Evolutionary conservation across 2,888 invertebrate species (phyloP).

Genomic region (Odontocolon sp.): DNA sequence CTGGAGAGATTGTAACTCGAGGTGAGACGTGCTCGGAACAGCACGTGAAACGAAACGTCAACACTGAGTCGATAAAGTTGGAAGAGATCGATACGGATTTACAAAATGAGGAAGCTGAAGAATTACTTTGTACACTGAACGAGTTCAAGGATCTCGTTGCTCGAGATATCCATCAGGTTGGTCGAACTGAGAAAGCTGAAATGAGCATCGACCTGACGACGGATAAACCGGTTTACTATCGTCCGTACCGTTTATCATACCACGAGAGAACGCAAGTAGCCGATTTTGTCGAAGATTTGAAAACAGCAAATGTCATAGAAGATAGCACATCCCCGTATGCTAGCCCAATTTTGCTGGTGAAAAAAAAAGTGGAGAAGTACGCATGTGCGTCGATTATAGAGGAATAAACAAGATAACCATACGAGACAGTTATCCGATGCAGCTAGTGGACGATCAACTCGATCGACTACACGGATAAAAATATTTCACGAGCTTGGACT

Average conservation of each 20-base stretch:
- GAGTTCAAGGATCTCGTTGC: conserved; percentile 26
- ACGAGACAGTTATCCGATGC: conserved; percentile 72
- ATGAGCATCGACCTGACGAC: conserved; percentile 64
- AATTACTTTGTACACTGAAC: conserved; percentile 26
- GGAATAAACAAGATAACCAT: conserved; percentile 69
- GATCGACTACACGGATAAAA: conserved; percentile 67
- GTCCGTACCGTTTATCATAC: conserved; percentile 66
- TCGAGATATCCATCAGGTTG: conserved; percentile 46
- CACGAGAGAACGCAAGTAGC: conserved; percentile 60
- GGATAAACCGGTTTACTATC: conserved; percentile 61
- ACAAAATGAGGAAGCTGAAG: neutral
- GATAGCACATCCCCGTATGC: conserved; percentile 52
- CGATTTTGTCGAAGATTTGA: conserved; percentile 44
- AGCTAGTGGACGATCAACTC: conserved; percentile 75
- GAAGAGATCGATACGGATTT: conserved; percentile 41
- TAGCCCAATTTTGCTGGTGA: conserved; percentile 62
- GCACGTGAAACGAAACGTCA: conserved; percentile 2
- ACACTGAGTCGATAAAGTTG: conserved; percentile 4
- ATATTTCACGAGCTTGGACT: conserved; percentile 70
- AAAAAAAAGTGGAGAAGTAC: conserved; percentile 61
- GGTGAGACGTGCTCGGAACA: conserved; percentile 30
- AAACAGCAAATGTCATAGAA: conserved; percentile 45
- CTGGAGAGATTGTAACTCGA: conserved; percentile 34
- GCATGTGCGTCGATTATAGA: conserved; percentile 68
- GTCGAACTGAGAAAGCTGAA: conserved; percentile 52